Base-by-base conservation (phyloP, 1,140 invertebrate species). In the Drosophila prosaltans region DNA sequence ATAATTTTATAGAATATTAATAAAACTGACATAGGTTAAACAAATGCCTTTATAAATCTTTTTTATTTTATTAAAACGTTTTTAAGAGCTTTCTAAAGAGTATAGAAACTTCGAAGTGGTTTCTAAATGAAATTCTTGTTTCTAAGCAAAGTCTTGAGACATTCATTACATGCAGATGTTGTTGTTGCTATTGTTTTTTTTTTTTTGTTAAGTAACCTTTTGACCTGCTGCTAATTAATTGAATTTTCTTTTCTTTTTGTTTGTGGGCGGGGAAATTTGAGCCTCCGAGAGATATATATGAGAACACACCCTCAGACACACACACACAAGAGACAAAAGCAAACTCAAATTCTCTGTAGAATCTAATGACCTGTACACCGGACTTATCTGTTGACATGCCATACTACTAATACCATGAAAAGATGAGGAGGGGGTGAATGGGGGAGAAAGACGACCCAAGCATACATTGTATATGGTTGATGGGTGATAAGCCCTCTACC, bases 391-490 rank as follows among this genome's bases (percentile, higher is more conserved):
- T 51, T 51, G 45, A 26, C 45, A 51, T 26, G 2, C 45, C 7
- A 40, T 11, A 30, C 4, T 30, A 36, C 4, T 36, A 36, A 36
- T 36, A 36, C 32, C 32, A 4, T 30, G 1, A 3, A 36, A 36
- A 30, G 36, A 39, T 6, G 36, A 6, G 9, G 39, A 40, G 39
- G 5, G 39, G 10, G 39, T 11, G 39, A 36, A 36, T 36, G 32
- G 32, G 32, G 0, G 32, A 36, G 16, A 1, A 8, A 3, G 21
- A 10, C 21, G 45, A 24, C 45, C 45, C 45, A 9, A 51, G 21
- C 21, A 51, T 51, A 51, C 45, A 51, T 51, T 51, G 45, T 51
- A 51, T 51, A 5, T 51, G 8, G 68, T 69, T 68, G 74, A 21
- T 51, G 45, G 45, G 21, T 51, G 45, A 51, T 51, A 51, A 51